Base-by-base conservation (phyloP, 2,888 invertebrate genomes). In the Epiperipatus broadwayi region DNA sequence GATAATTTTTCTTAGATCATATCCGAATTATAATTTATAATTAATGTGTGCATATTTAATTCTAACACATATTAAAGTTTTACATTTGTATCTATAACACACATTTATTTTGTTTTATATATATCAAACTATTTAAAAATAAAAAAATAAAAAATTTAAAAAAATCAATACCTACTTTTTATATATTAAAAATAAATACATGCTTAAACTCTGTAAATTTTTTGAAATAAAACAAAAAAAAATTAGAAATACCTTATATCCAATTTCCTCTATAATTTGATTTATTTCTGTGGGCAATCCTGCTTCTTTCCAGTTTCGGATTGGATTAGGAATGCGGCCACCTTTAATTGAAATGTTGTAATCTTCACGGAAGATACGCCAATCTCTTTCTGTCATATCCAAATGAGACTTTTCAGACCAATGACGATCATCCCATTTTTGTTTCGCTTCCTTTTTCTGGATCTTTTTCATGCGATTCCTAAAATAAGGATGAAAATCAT, bases 351-450 rank as follows among this genome's bases (percentile, higher is more conserved):
- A 81, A 38, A 99, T 93, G 56, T 89, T 97, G 59, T 91, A 99
- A 63, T 99, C 97, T 61, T 99, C 97, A 46, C 93, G 72, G 59
- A 99, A 99, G 52, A 99, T 99, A 59, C 97, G 73, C 97, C 97
- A 99, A 66, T 99, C 97, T 51, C 97, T 70, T 58, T 99, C 95
- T 0, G 83, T 85, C 97, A 99, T 99, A 60, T 95, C 91, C 37
- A 75, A 73, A 1, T 77, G 63, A 7, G 75, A 75, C 58, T 97
- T 97, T 53, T 95, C 91, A 3, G 83, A 79, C 97, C 97, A 99
- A 59, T 99, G 97, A 4, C 97, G 72, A 57, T 99, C 95, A 60
- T 97, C 97, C 84, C 87, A 95, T 53, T 85, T 79, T 55, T 91
- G 89, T 62, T 95, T 95, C 47, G 93, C 95, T 64, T 97, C 95